A percentile compares a stretch with the other conserved stretches of the same genome.
These are phyloP conservation scores for Orientallactaga sibirica DNA, from an alignment of 2,797 vertebrate genomes.

Conservation along the genomic window DNA sequence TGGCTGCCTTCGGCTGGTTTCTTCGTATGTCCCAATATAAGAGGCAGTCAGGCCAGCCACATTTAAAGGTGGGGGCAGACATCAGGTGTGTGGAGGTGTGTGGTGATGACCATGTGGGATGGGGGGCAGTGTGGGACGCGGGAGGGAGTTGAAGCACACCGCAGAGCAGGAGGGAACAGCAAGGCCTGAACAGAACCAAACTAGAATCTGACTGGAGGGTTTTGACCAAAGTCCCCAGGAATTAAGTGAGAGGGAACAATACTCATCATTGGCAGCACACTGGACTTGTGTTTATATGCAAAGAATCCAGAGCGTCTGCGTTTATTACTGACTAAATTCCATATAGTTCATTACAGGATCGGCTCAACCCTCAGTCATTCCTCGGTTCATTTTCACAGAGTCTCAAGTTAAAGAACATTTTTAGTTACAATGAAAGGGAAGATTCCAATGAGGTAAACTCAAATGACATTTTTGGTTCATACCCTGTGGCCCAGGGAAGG, in stretches of 20 bases:
- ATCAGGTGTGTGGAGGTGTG: neutral
- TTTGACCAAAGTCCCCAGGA: neutral
- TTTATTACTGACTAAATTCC: neutral
- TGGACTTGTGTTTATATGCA: neutral
- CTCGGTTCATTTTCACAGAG: conserved; percentile 20
- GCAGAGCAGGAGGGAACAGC: neutral
- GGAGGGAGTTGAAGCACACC: neutral
- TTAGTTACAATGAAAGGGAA: neutral
- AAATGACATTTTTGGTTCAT: neutral
- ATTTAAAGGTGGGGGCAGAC: neutral
- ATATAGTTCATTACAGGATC: neutral
- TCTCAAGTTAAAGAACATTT: conserved; percentile 37
- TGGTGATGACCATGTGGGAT: neutral
- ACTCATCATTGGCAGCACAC: neutral
- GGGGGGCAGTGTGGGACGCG: neutral
- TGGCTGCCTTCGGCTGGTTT: neutral
- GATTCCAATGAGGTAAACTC: neutral
- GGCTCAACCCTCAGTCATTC: conserved; percentile 17
- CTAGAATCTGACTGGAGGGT: neutral
- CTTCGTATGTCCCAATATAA: neutral
- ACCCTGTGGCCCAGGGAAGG: too few species aligned
- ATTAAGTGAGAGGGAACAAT: neutral
- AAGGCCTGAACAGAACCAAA: neutral
- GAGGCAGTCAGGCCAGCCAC: neutral
- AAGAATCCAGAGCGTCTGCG: neutral